Evolutionary conservation across 2,888 invertebrate species (phyloP), one percentile per base, ranked within the genome.

Genomic region (Uropetala carovei): DNA sequence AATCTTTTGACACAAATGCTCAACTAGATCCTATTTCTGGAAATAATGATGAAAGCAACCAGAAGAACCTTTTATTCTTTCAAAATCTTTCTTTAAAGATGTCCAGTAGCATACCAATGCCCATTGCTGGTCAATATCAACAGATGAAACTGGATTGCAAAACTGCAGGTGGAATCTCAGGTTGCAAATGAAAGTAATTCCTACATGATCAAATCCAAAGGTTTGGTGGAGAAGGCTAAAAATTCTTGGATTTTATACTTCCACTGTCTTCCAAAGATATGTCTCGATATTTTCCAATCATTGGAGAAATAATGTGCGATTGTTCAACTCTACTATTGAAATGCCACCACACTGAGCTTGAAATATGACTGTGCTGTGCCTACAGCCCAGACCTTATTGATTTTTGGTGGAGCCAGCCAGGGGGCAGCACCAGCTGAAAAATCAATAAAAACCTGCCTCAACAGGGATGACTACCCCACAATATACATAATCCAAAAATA

Each of bases 331-430:
- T 68, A 64, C 68, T 11, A 64, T 11, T 43, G 64, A 89, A 56
- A 64, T 18, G 64, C 56, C 60, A 89, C 60, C 89, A 89, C 68
- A 89, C 89, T 89, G 64, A 64, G 64, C 68, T 43, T 60, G 68
- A 60, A 89, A 89, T 64, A 89, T 89, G 89, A 64, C 89, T 89
- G 64, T 89, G 89, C 68, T 89, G 43, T 64, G 43, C 60, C 68
- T 89, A 89, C 64, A 89, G 64, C 30, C 89, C 89, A 89, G 89
- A 59, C 68, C 13, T 75, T 89, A 89, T 89, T 89, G 89, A 89
- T 89, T 89, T 89, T 89, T 89, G 43, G n/a, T 60, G 43, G 43
- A 64, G 68, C 64, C 89, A 89, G 64, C 60, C n/a, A 89, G 89
- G 43, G 64, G 89, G 89, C 89, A 89, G 89, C 89, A 89, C 89